Percentiles rank a stretch among this genome's conserved stretches.
Evolutionary conservation across 2,888 invertebrate genomes (phyloP).

Genomic region (Myopa tessellatipennis): DNA sequence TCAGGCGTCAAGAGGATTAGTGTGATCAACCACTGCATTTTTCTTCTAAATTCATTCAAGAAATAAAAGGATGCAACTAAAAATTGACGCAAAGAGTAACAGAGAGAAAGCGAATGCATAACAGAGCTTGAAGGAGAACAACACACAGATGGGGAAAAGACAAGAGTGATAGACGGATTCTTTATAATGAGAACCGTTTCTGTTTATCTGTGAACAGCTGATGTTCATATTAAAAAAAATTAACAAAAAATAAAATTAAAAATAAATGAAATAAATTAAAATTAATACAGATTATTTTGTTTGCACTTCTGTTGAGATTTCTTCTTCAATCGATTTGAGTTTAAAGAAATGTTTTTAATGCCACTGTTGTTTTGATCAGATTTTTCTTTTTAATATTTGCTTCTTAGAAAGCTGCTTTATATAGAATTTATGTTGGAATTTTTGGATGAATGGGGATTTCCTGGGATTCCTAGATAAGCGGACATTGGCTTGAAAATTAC

Average conservation of each 20-base stretch:
- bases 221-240: not conserved
- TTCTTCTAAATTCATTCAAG: too few species aligned
- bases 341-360: too few species aligned
- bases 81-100: not conserved
- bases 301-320: not conserved
- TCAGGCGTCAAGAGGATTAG: too few species aligned
- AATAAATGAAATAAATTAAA: not conserved
- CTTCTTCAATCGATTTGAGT: not conserved
- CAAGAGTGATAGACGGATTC: not conserved
- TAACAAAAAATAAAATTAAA: not conserved
- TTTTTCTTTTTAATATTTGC: too few species aligned
- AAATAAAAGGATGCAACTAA: too few species aligned
- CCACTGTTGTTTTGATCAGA: too few species aligned
- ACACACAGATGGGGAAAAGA: not conserved
- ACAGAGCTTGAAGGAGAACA: not conserved
- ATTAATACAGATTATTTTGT: not conserved
- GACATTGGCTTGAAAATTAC: too few species aligned
- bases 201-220: constrained; percentile 21
- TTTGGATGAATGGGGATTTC: too few species aligned
- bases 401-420: too few species aligned
- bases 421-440: too few species aligned
- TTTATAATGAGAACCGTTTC: not conserved
- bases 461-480: too few species aligned
- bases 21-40: too few species aligned
- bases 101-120: not conserved